Conservation (phyloP, 2,113 vertebrate genomes). For the Panthera uncia region DNA sequence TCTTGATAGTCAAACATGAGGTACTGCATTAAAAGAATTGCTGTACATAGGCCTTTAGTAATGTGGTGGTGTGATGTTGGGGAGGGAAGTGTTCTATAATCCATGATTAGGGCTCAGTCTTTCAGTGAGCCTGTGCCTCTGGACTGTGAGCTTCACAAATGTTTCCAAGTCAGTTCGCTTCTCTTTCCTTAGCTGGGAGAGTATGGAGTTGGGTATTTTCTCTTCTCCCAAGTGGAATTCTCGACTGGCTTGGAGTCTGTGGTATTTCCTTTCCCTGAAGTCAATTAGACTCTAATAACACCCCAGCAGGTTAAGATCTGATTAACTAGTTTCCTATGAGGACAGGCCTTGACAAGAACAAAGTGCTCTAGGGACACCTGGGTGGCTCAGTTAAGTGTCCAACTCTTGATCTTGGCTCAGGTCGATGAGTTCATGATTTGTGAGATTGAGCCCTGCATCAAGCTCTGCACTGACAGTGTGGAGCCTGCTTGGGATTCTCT, state of each 20-base stretch:
- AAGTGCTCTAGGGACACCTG: background rate
- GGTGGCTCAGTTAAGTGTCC: too few species aligned
- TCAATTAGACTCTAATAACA: background rate
- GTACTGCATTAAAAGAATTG: background rate
- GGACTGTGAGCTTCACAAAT: background rate
- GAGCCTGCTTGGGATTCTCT: too few species aligned
- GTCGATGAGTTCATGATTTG: too few species aligned
- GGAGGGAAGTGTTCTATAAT: background rate
- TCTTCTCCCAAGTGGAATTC: background rate
- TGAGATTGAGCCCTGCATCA: too few species aligned
- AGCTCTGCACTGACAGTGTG: too few species aligned
- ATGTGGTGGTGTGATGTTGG: background rate
- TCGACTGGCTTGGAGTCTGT: background rate
- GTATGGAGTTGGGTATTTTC: background rate
- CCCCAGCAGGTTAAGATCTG: background rate
- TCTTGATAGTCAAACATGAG: background rate
- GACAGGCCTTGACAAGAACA: background rate
- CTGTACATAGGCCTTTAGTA: background rate
- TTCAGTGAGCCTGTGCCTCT: background rate
- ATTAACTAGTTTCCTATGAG: background rate
- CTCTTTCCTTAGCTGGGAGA: background rate
- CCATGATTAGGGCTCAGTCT: background rate
- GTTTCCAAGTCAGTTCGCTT: background rate
- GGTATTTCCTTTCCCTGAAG: background rate
- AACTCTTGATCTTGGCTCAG: too few species aligned